A percentile compares a stretch with the other conserved stretches of the same genome.
These are phyloP conservation scores for Porites lobata DNA, from an alignment of 92 coral and sea anemone species.

Conservation along the genomic window DNA sequence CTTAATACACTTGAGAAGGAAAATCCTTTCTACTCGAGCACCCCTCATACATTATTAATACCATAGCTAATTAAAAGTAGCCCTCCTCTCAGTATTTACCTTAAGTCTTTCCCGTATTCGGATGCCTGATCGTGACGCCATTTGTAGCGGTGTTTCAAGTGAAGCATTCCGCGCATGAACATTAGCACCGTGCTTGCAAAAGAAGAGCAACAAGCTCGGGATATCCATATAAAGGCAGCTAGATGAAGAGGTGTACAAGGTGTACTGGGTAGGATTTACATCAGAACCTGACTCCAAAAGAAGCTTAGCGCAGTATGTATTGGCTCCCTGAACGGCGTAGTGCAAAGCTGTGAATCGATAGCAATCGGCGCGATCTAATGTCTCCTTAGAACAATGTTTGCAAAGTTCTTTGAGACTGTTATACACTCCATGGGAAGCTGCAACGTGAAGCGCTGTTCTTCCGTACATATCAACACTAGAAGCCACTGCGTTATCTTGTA, in stretches of 20 bases:
- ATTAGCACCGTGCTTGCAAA: slow-evolving; percentile 72
- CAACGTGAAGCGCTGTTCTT: slow-evolving; percentile 51
- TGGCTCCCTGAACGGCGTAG: slow-evolving; percentile 69
- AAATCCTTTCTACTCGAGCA: no score
- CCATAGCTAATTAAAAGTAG: no score
- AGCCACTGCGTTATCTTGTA: not conserved
- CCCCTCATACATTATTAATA: no score
- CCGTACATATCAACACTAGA: slow-evolving; percentile 54
- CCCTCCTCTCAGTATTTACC: slow-evolving; percentile 2
- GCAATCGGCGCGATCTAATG: slow-evolving; percentile 51
- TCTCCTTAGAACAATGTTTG: slow-evolving; percentile 21
- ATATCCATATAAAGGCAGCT: slow-evolving; percentile 63
- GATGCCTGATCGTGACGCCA: slow-evolving; percentile 69
- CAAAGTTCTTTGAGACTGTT: slow-evolving; percentile 50
- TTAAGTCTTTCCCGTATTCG: slow-evolving; percentile 61
- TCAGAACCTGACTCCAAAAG: slow-evolving; percentile 53
- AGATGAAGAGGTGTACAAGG: slow-evolving; percentile 69
- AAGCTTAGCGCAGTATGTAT: slow-evolving; percentile 56
- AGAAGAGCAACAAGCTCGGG: slow-evolving; percentile 71
- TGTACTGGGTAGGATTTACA: slow-evolving; percentile 35
- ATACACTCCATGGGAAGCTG: slow-evolving; percentile 51
- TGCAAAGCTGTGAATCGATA: slow-evolving; percentile 74
- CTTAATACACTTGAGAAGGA: no score
- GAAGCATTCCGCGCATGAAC: slow-evolving; percentile 58
- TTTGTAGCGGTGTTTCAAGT: slow-evolving; percentile 68